Conservation (phyloP, 2,888 invertebrate species). For the Rhingia campestris region DNA sequence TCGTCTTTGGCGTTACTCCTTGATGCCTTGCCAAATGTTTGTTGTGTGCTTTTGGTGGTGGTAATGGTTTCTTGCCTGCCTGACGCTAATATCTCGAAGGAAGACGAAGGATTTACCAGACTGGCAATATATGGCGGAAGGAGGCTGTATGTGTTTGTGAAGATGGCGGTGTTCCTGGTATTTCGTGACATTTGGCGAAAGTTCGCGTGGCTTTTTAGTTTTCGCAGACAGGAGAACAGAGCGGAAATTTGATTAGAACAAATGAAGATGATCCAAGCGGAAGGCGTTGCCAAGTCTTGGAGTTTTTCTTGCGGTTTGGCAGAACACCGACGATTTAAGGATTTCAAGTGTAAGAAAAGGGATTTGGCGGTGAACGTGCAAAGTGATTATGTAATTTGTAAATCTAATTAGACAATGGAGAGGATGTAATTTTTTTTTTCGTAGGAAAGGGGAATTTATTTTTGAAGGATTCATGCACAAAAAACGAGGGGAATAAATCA, state of each 20-base stretch:
- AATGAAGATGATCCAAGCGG: conserved; percentile 64
- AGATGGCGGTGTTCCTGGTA: conserved; percentile 22
- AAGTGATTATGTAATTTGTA: conserved; percentile 67
- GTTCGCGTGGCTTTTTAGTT: conserved; percentile 71
- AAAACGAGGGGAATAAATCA: neutral
- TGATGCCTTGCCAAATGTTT: conserved; percentile 69
- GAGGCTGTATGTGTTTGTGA: conserved; percentile 17
- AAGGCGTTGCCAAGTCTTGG: conserved; percentile 52
- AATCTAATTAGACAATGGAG: conserved; percentile 62
- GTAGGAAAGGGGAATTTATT: neutral
- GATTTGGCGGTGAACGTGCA: conserved; percentile 43
- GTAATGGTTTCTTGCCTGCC: conserved; percentile 64
- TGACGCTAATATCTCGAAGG: conserved; percentile 66
- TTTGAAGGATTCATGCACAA: neutral
- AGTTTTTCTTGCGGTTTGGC: conserved; percentile 1
- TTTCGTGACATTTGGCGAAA: conserved; percentile 71
- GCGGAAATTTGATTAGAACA: conserved; percentile 70
- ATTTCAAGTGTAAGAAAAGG: conserved; percentile 26
- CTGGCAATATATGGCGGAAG: neutral
- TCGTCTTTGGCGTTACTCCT: conserved; percentile 33
- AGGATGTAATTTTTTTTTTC: conserved; percentile 13
- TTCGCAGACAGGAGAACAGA: conserved; percentile 40
- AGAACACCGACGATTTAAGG: conserved; percentile 4
- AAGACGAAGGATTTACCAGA: conserved; percentile 56
- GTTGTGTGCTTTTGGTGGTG: conserved; percentile 58